These are phyloP conservation scores for Coreius guichenoti DNA, from an alignment of 2,797 vertebrate species.

Conservation along the genomic window DNA sequence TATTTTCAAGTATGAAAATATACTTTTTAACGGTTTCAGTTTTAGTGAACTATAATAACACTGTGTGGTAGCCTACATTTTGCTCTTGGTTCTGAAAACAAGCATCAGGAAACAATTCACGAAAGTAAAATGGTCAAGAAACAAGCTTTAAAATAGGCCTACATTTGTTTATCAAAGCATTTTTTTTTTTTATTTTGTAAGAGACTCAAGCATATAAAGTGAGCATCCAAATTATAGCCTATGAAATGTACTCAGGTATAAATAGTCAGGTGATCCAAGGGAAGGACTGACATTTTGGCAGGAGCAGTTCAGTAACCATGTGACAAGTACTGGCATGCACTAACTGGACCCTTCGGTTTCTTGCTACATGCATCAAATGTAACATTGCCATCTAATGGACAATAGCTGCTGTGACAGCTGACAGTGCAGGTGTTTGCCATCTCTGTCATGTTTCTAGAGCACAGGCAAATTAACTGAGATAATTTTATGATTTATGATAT, in stretches of 20 bases:
- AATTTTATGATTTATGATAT: background rate
- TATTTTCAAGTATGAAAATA: background rate
- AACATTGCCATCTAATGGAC: slow-evolving; percentile 83
- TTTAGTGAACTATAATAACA: background rate
- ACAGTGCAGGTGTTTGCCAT: background rate
- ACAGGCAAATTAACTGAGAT: background rate
- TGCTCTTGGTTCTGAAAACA: background rate
- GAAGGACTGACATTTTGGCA: background rate
- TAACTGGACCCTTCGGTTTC: background rate
- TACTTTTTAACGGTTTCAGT: background rate
- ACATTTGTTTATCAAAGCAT: background rate
- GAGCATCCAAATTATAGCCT: background rate
- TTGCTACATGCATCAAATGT: slow-evolving; percentile 62
- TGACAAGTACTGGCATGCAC: background rate
- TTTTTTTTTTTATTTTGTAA: background rate
- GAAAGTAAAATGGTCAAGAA: background rate
- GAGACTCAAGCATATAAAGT: background rate
- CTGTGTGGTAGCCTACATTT: no score
- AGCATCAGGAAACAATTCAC: background rate
- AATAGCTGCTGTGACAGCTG: slow-evolving; percentile 26
- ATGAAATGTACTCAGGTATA: background rate
- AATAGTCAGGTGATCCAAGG: background rate
- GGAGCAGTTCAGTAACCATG: background rate
- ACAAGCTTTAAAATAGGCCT: background rate
- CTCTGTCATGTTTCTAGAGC: background rate